Evolutionary conservation across 2,888 invertebrate genomes (phyloP).

Genomic region (Phortica magna): DNA sequence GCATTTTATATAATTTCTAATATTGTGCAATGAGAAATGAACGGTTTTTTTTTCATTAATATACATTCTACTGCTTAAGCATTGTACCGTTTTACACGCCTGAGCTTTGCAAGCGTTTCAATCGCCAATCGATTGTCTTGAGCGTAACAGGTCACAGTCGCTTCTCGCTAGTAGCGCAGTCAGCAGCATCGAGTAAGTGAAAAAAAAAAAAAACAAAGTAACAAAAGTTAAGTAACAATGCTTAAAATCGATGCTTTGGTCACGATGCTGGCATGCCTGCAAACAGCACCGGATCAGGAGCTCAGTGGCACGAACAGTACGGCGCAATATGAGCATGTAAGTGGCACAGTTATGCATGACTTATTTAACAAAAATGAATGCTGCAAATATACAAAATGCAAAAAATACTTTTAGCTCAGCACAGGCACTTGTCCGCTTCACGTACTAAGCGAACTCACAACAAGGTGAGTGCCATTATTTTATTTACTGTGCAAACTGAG

Average conservation of each 20-base stretch:
- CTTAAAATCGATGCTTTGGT: constrained; percentile 61
- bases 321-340: constrained; percentile 39
- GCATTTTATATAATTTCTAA: too few species aligned
- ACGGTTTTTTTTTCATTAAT: too few species aligned
- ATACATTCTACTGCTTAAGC: too few species aligned
- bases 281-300: constrained; percentile 56
- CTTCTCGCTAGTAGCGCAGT: not conserved
- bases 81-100: not conserved
- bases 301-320: constrained; percentile 28
- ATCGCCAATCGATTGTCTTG: not conserved
- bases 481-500: not conserved
- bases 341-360: not conserved
- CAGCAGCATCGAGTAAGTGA: not conserved
- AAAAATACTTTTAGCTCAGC: constrained; percentile 6
- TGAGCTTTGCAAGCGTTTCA: not conserved
- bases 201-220: not conserved
- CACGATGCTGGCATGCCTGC: constrained; percentile 63
- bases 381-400: not conserved
- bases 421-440: constrained; percentile 49
- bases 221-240: constrained; percentile 34
- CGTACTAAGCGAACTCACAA: constrained; percentile 48
- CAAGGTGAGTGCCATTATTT: constrained; percentile 27
- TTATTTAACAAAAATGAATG: not conserved
- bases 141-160: not conserved
- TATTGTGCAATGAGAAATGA: too few species aligned